Evolutionary conservation across 2,797 vertebrate genomes (phyloP), one percentile per base, ranked within the genome.

Genomic region (Hirundo rustica): DNA sequence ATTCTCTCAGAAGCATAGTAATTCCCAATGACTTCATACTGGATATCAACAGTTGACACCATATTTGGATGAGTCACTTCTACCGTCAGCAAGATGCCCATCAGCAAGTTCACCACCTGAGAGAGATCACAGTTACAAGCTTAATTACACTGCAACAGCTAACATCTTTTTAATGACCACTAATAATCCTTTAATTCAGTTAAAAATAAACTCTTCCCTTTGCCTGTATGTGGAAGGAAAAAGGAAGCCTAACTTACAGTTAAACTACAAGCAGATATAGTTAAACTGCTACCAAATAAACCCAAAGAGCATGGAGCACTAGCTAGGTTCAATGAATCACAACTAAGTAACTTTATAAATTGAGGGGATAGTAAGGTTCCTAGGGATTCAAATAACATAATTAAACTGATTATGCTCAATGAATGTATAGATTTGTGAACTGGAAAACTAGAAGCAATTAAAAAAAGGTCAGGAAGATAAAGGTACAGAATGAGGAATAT

Each of bases 21-120:
- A 95, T 99, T 99, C 70, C 99, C 99, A 25, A 99, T 99, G 97
- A 99, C 99, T 97, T 99, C 99, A 97, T 99, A 99, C 96, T 99
- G 99, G 96, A 99, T 97, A 94, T 99, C 99, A 54, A 99, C 98
- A 29, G 98, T 97, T 68, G 99, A 98, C 73, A 99, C 98, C 14
- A 99, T 99, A 92, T 99, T 99, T 21, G 99, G 99, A 93, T 99
- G 99, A 94, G 99, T 99, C 91, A 99, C 99, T 77, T 99, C 99
- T 93, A 99, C 99, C 2, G 99, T 99, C 97, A 99, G 97, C 97
- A 99, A 97, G 96, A 99, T 99, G 85, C 99, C 99, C 99, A 99
- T 99, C 97, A 99, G 97, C 81, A 99, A 98, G 97, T 99, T 99
- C 92, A 99, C 98, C 54, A 99, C 99, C 99, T 99, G 96, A 77